phyloP scores from a whole-genome alignment of 2,888 invertebrate species.

The Xestia ashworthii region DNA sequence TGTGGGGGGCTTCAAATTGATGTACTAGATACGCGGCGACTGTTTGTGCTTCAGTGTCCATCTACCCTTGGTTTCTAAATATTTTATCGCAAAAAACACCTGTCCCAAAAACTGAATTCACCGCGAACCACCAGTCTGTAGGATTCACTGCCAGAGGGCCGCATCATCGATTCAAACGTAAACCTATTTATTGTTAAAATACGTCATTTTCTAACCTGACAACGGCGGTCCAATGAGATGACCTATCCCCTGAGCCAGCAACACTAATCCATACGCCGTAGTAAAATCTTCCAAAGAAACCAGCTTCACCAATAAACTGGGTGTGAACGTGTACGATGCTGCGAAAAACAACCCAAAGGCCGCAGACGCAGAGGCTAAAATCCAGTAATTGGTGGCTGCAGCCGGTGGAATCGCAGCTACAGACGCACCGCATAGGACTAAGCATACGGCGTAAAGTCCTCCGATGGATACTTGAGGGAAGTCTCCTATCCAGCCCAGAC shows the following conservation, averaged over 20 bases:
- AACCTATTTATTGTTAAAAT: neutral
- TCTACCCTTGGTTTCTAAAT: neutral
- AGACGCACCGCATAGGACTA: conserved; percentile 92
- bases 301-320: conserved; percentile 96
- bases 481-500: conserved; percentile 97
- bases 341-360: conserved; percentile 97
- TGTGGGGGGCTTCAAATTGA: too few species aligned
- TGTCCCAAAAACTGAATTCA: neutral
- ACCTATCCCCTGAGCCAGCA: conserved; percentile 97
- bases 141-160: neutral
- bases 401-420: conserved; percentile 91
- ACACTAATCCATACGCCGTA: conserved; percentile 96
- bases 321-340: conserved; percentile 97
- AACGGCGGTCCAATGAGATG: conserved; percentile 97
- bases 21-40: too few species aligned
- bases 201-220: conserved; percentile 91
- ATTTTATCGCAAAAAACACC: neutral
- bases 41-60: too few species aligned
- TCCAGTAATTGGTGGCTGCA: conserved; percentile 84
- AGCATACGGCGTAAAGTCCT: conserved; percentile 95
- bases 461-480: conserved; percentile 95
- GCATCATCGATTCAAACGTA: neutral
- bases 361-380: conserved; percentile 89
- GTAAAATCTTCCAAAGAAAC: conserved; percentile 98
- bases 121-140: neutral